Evolutionary conservation across 2,113 vertebrate genomes (phyloP).

Genomic region (Clarias batrachus): DNA sequence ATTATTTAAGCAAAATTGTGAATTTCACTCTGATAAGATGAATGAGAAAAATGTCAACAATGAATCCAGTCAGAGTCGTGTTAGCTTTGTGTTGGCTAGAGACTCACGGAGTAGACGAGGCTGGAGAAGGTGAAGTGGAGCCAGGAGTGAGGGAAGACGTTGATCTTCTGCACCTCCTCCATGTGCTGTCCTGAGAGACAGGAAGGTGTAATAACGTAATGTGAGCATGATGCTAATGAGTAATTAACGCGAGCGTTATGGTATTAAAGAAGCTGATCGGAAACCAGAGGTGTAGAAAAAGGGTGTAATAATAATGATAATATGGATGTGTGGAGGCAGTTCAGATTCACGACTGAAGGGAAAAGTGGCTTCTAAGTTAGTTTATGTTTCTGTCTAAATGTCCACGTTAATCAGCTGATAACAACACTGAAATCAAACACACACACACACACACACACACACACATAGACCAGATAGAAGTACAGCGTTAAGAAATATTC

Average conservation of each 20-base stretch:
- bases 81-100: neutral
- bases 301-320: neutral
- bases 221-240: neutral
- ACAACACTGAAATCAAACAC: no score
- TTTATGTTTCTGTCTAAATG: no score
- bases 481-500: no score
- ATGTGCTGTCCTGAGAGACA: constrained; percentile 42
- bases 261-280: no score
- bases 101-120: constrained; percentile 46
- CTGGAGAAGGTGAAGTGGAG: constrained; percentile 42
- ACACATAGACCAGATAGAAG: no score
- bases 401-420: no score
- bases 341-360: neutral
- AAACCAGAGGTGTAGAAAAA: neutral
- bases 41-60: neutral
- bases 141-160: constrained; percentile 50
- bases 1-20: no score
- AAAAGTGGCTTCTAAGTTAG: no score
- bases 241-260: neutral
- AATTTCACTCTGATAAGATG: no score
- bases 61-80: neutral
- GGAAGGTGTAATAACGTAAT: neutral
- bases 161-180: constrained; percentile 49
- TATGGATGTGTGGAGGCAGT: neutral
- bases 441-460: no score